A percentile compares a stretch with the other conserved stretches of the same genome.
Evolutionary conservation across 2,113 vertebrate species (phyloP).

Genomic region (Zeus faber): DNA sequence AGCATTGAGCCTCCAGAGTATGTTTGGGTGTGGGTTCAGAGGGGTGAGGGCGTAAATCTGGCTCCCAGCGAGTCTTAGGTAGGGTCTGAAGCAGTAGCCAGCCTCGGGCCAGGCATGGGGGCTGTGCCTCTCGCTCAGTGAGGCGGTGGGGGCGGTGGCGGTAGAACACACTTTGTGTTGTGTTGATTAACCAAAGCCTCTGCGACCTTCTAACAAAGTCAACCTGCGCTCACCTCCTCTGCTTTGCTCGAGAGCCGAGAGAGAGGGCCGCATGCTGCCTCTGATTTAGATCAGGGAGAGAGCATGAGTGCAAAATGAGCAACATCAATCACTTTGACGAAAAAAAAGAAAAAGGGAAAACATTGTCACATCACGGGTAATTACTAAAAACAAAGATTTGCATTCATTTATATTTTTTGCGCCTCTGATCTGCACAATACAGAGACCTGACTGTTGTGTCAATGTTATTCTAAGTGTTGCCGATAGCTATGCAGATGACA

Average conservation of each 20-base stretch:
- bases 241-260: conserved; percentile 24
- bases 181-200: conserved; percentile 37
- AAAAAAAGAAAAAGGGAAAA: conserved; percentile 27
- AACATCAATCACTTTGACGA: conserved; percentile 20
- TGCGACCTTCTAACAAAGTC: conserved; percentile 19
- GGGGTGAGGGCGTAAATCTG: conserved; percentile 2
- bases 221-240: conserved; percentile 8
- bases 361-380: conserved; percentile 26
- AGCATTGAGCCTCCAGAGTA: conserved; percentile 7
- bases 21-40: conserved; percentile 27
- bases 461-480: conserved; percentile 46
- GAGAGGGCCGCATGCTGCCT: not conserved
- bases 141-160: conserved; percentile 13
- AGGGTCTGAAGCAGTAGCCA: conserved; percentile 26
- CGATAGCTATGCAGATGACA: conserved; percentile 53
- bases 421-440: conserved; percentile 38
- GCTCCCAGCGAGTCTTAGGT: conserved; percentile 30
- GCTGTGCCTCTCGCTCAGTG: conserved; percentile 35
- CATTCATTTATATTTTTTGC: conserved; percentile 50
- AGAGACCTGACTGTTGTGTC: conserved; percentile 36
- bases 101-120: conserved; percentile 48
- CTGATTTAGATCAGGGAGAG: conserved; percentile 31
- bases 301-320: conserved; percentile 27
- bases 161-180: conserved; percentile 4
- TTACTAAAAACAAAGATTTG: conserved; percentile 37